Evolutionary conservation across 64 coral and sea anemone species (phyloP).

Genomic region (Astreopora myriophthalma): DNA sequence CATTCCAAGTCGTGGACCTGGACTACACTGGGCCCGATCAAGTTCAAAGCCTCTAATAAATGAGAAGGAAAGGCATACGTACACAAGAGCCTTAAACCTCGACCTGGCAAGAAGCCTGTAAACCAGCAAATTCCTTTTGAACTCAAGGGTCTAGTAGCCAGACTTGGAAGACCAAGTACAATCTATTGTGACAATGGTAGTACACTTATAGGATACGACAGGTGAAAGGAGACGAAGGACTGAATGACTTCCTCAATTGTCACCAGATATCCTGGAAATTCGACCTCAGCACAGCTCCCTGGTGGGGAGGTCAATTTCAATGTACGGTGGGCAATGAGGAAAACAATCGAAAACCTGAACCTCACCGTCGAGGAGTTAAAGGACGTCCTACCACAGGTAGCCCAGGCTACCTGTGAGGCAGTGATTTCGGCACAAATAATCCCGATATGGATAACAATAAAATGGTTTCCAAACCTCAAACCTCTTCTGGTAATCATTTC

Average conservation of each 20-base stretch:
- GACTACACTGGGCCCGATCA: constrained; percentile 1
- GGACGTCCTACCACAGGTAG: constrained; percentile 50
- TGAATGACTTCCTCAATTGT: background rate
- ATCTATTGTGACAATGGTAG: background rate
- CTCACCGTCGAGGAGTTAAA: background rate
- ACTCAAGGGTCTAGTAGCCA: constrained; percentile 20
- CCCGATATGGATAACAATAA: no score
- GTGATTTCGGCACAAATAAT: no score
- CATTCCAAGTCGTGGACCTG: constrained; percentile 57
- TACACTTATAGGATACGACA: background rate
- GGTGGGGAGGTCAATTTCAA: background rate
- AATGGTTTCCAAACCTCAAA: no score
- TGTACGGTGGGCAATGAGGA: background rate
- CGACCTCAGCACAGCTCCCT: background rate
- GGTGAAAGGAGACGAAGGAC: background rate
- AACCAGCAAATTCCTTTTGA: constrained; percentile 7
- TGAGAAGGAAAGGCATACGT: constrained; percentile 66
- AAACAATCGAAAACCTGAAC: background rate
- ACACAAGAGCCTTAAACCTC: constrained; percentile 54
- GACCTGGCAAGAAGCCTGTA: constrained; percentile 33
- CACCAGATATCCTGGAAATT: background rate
- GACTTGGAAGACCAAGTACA: background rate
- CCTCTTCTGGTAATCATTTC: no score
- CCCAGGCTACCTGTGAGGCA: no score
- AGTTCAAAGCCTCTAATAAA: background rate